These are phyloP conservation scores for Drosophila flavopinicola DNA, from an alignment of 2,888 invertebrate species.

Conservation along the genomic window DNA sequence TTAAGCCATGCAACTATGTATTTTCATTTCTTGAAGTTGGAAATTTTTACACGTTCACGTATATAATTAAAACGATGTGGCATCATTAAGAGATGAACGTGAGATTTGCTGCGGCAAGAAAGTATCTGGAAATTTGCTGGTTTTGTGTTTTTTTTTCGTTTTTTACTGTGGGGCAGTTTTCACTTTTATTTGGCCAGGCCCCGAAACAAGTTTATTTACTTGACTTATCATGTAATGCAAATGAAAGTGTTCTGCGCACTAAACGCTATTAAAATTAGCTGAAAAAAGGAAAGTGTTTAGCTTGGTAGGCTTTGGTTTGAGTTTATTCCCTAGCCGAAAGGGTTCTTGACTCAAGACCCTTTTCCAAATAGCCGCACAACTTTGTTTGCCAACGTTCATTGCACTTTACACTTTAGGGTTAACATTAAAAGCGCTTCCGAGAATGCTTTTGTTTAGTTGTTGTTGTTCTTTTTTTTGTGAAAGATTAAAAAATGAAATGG, in stretches of 20 bases:
- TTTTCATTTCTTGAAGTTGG: constrained; percentile 16
- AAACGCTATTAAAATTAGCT: constrained; percentile 31
- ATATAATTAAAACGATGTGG: constrained; percentile 65
- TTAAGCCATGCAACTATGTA: constrained; percentile 5
- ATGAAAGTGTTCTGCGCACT: constrained; percentile 69
- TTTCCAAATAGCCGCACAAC: neutral
- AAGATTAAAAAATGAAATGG: constrained; percentile 56
- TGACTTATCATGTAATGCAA: constrained; percentile 58
- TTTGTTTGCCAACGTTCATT: constrained; percentile 30
- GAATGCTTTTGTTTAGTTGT: constrained; percentile 31
- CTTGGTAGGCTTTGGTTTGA: neutral
- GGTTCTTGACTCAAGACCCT: constrained; percentile 26
- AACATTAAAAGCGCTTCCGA: constrained; percentile 49
- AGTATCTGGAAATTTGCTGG: constrained; percentile 35
- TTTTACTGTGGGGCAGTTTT: constrained; percentile 47
- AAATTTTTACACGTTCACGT: constrained; percentile 60
- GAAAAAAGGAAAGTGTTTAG: constrained; percentile 51
- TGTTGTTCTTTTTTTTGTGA: constrained; percentile 1
- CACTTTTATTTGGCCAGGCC: constrained; percentile 67
- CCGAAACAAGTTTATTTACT: constrained; percentile 55
- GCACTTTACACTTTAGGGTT: constrained; percentile 53
- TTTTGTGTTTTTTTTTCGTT: neutral
- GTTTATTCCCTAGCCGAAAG: neutral
- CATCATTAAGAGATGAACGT: constrained; percentile 78
- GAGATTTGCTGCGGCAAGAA: constrained; percentile 60